These are phyloP conservation scores for Garra rufa DNA, from an alignment of 2,113 vertebrate genomes.

Conservation along the genomic window DNA sequence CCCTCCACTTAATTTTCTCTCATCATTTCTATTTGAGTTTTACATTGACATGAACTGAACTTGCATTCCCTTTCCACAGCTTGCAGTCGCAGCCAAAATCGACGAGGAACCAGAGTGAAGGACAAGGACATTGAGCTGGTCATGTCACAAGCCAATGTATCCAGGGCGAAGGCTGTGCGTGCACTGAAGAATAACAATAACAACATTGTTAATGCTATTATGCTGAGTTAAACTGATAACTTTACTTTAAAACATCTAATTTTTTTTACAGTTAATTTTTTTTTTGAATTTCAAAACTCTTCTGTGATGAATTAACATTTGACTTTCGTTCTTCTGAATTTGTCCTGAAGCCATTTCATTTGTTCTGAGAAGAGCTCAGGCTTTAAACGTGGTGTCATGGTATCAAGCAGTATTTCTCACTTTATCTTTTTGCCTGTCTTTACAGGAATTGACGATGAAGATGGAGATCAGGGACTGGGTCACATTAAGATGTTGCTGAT, in stretches of 20 bases:
- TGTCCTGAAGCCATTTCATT: constrained; percentile 74
- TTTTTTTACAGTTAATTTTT: too few species aligned
- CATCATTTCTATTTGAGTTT: neutral
- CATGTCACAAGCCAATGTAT: constrained; percentile 99
- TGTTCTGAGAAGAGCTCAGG: constrained; percentile 76
- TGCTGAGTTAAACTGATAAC: constrained; percentile 81
- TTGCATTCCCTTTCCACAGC: constrained; percentile 68
- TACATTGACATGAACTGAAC: too few species aligned
- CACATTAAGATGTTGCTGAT: constrained; percentile 83
- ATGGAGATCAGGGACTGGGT: constrained; percentile 67
- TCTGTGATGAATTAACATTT: constrained; percentile 75
- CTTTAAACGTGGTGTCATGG: neutral
- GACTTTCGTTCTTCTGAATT: constrained; percentile 90
- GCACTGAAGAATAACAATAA: constrained; percentile 99
- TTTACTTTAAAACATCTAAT: neutral
- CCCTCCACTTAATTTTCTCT: neutral
- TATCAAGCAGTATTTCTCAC: neutral
- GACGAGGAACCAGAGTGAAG: constrained; percentile 97
- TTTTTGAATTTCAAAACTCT: constrained; percentile 47
- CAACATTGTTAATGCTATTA: constrained; percentile 98
- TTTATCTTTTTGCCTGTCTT: constrained; percentile 45
- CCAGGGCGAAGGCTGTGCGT: constrained; percentile 94
- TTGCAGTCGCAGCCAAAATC: constrained; percentile 96
- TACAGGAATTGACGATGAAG: constrained; percentile 98
- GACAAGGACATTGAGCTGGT: constrained; percentile 99